Base-by-base conservation (phyloP, 92 coral and sea anemone genomes). In the Epizoanthus rinbou region DNA sequence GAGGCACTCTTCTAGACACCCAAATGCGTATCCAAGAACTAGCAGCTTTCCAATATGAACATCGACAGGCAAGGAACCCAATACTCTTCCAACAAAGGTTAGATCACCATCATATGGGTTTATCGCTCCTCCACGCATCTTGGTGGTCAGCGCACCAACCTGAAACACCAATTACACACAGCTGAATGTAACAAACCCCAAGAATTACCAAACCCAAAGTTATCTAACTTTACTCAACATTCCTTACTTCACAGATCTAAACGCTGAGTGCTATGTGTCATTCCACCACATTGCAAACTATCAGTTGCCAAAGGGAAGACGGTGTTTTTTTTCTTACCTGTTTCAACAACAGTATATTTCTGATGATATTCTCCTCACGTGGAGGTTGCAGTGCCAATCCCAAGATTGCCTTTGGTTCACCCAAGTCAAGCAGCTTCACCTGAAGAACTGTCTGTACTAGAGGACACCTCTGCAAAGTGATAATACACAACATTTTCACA, bases 81-180 rank as follows among this genome's bases (percentile, higher is more conserved):
- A 71, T 28, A 96, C 99, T 80, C 91, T 90, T 57, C 99, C 99
- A 31, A 96, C 85, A 83, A 96, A 96, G 1, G 99, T 96, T 75
- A 96, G 91, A 24, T 96, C 99, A 37, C 99, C 99, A 83, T 96
- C 99, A 21, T 87, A 91, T 1, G 99, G 99, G 79, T 96, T 94
- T 63, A 96, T 94, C 14, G 52, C 41, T 1, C 95, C 90, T 74
- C 87, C 88, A 58, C 87, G 86, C 99, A 96, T 94, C 50, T 85
- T 81, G 21, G 93, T 92, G 16, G 98, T 71, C 87, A 96, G 85
- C 8, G 99, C 99, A 37, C 98, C 99, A 58, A 94, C 98, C 99
- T 96, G 24, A 22, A 47, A 33, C 39, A 22, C 47, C 22, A 67
- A 69, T 47, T 31, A 16, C 50, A 54, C 68, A 22, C 15, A 15